Evolutionary conservation across 1,140 invertebrate species (phyloP).

Genomic region (Drosophila baimaii): DNA sequence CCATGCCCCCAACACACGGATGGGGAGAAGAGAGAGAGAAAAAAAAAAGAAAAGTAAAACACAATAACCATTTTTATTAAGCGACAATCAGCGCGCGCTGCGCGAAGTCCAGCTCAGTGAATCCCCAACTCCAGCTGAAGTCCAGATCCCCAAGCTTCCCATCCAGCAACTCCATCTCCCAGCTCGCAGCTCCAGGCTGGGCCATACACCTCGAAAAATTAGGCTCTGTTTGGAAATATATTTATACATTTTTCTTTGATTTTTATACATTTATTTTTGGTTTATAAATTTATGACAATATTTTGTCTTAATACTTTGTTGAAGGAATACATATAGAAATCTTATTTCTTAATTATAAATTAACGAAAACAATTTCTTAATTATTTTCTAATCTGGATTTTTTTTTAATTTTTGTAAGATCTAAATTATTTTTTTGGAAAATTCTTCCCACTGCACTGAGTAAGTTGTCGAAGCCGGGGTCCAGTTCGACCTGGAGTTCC

Average conservation of each 20-base stretch:
- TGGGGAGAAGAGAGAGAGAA: conserved; percentile 9
- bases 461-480: conserved; percentile 70
- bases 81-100: conserved; percentile 80
- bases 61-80: conserved; percentile 83
- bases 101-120: conserved; percentile 56
- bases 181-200: conserved; percentile 40
- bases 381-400: not conserved
- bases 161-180: conserved; percentile 4
- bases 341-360: not conserved
- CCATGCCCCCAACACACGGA: not conserved
- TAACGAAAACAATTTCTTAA: not conserved
- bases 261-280: no score
- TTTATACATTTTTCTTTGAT: no score
- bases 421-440: not conserved
- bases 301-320: not conserved
- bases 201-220: conserved; percentile 1
- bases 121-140: conserved; percentile 27
- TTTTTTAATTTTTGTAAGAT: not conserved
- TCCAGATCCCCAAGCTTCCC: conserved; percentile 32
- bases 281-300: not conserved
- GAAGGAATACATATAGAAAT: not conserved
- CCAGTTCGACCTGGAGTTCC: conserved; percentile 29
- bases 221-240: no score
- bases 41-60: conserved; percentile 44
- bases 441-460: conserved; percentile 34